These are phyloP conservation scores for Gobius niger DNA, from an alignment of 2,113 vertebrate genomes.

Conservation along the genomic window DNA sequence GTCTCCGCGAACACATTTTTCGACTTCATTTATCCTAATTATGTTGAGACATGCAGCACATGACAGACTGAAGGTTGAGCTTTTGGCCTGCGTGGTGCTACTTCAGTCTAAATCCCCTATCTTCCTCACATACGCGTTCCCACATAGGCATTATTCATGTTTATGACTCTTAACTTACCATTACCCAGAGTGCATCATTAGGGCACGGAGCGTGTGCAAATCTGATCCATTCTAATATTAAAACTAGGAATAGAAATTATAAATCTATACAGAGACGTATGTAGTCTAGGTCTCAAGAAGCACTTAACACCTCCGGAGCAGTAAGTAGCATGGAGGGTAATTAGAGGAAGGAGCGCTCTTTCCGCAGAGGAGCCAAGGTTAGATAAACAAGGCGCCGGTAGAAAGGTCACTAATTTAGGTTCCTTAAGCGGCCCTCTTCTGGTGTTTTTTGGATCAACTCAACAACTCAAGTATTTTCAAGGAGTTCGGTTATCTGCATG, in stretches of 20 bases:
- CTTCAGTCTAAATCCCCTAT: background rate
- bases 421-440: background rate
- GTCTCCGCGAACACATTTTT: background rate
- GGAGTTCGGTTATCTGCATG: background rate
- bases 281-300: slow-evolving; percentile 45
- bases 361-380: slow-evolving; percentile 18
- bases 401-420: slow-evolving; percentile 39
- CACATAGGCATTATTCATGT: slow-evolving; percentile 39
- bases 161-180: slow-evolving; percentile 44
- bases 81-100: background rate
- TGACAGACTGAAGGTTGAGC: background rate
- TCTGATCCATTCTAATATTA: slow-evolving; percentile 46
- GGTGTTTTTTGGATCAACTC: background rate
- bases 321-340: slow-evolving; percentile 30
- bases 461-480: slow-evolving; percentile 8
- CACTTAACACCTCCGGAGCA: slow-evolving; percentile 28
- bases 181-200: slow-evolving; percentile 46
- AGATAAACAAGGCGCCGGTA: slow-evolving; percentile 20
- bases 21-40: background rate
- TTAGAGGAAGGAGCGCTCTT: slow-evolving; percentile 27
- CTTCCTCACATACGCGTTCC: background rate
- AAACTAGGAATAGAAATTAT: slow-evolving; percentile 50
- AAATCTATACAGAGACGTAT: slow-evolving; percentile 38
- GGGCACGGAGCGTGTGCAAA: slow-evolving; percentile 28
- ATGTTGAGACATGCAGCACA: background rate